Conservation (phyloP, 2,888 invertebrate species). For the Theretra japonica region DNA sequence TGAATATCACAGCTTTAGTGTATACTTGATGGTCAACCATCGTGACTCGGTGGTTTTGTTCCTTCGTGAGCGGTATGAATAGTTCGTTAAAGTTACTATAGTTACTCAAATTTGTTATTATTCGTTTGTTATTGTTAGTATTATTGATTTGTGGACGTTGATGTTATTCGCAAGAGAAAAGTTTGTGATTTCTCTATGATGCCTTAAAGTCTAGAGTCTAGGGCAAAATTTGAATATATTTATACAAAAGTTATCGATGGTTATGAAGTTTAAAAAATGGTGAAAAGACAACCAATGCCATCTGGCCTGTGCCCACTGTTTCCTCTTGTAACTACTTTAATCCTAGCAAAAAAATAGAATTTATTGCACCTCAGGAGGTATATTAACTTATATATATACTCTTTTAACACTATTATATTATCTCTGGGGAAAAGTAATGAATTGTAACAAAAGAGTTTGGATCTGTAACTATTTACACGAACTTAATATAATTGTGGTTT, state of each 20-base stretch:
- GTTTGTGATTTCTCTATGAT: too few species aligned
- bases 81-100: too few species aligned
- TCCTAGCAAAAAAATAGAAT: neutral
- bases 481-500: neutral
- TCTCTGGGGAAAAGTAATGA: neutral
- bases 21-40: too few species aligned
- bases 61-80: too few species aligned
- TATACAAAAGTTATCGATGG: neutral
- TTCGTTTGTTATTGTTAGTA: too few species aligned
- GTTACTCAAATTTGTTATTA: too few species aligned
- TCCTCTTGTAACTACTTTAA: neutral
- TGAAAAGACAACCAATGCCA: slow-evolving; percentile 4
- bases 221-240: neutral
- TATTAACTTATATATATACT: neutral
- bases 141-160: too few species aligned
- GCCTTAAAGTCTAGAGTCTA: neutral
- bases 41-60: too few species aligned
- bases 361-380: neutral
- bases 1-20: too few species aligned
- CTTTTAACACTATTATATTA: neutral
- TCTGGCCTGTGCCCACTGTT: neutral
- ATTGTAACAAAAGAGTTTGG: neutral
- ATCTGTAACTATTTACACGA: neutral
- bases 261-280: too few species aligned
- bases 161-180: too few species aligned